Base-by-base conservation (phyloP, 2,113 vertebrate genomes). In the Ochotona curzoniae region DNA sequence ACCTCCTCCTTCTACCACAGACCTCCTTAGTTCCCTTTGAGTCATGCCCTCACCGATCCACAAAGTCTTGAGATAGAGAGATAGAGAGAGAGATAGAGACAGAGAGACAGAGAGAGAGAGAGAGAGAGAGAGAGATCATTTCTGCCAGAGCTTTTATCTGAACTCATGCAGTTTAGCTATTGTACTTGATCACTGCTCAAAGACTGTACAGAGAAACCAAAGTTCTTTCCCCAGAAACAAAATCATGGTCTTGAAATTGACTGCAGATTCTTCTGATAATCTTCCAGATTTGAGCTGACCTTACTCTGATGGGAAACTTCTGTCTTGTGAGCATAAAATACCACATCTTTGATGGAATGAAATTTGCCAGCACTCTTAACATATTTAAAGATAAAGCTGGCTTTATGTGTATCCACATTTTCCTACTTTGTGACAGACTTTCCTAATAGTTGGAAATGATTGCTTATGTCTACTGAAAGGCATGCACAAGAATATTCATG, bases 321-420 rank as follows among this genome's bases (percentile, higher is more conserved):
- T 32, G 38, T 90, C 57, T 35, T 89, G 28, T 89, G n/a, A 87
- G 91, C 83, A 78, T 15, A 70, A 63, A 76, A 57, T 44, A 38
- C 35, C 38, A 78, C 30, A 79, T 63, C 60, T 82, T 51, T 28
- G 44, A 60, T 83, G 35, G 15, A 78, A 51, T 83, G 35, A 12
- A 78, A 71, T 78, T 47, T 83, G 30, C 49, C 71, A 47, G 79
- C 32, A 63, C 83, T 94, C 87, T 87, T 67, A 30, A 80, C 10
- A 63, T 18, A 73, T n/a, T 89, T 73, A 61, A 84, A 85, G 38
- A 63, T 67, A 57, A 88, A 95, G 54, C 60, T 71, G 35, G 28
- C n/a, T 79, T 76, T 79, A 60, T 1, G 69, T 66, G 70, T 44
- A 44, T 64, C 66, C 17, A 5, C 87, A 73, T 96, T 97, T 97